These are phyloP conservation scores for Coremacera marginata DNA, from an alignment of 2,888 invertebrate genomes.

Conservation along the genomic window DNA sequence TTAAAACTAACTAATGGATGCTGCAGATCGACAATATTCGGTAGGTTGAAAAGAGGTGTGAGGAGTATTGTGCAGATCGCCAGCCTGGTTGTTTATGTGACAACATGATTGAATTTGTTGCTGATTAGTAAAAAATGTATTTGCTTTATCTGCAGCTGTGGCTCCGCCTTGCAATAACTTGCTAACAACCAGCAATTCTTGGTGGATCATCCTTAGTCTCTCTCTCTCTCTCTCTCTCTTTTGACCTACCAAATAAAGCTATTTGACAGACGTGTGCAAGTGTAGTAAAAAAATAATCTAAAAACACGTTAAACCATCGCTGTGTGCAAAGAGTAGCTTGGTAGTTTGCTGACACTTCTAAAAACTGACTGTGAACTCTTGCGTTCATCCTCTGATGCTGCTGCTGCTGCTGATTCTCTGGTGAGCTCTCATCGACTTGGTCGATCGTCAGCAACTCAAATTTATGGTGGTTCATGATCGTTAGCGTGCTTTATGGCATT, in stretches of 20 bases:
- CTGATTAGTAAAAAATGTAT: slow-evolving; percentile 44
- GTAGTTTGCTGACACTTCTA: slow-evolving; percentile 5
- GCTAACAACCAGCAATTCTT: background rate
- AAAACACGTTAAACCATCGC: too few relatives aligned
- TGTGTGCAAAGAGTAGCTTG: too few relatives aligned
- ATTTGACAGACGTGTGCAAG: background rate
- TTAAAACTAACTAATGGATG: slow-evolving; percentile 12
- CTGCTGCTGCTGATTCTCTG: background rate
- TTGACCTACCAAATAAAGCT: slow-evolving; percentile 47
- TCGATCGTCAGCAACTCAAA: slow-evolving; percentile 30
- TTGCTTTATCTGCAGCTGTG: slow-evolving; percentile 50
- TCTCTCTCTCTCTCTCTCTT: slow-evolving; percentile 22
- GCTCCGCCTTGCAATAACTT: too few relatives aligned
- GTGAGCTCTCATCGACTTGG: background rate
- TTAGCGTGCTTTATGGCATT: slow-evolving; percentile 33
- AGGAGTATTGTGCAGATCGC: background rate
- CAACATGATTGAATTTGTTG: slow-evolving; percentile 44
- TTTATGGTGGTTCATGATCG: slow-evolving; percentile 31
- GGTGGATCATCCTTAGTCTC: background rate
- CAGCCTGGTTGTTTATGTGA: slow-evolving; percentile 41
- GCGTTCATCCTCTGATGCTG: background rate
- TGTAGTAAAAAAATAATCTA: background rate
- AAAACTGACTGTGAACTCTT: background rate
- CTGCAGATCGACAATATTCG: background rate
- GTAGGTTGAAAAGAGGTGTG: background rate